phyloP scores from a whole-genome alignment of 2,797 vertebrate genomes.

The Lagorchestes hirsutus region DNA sequence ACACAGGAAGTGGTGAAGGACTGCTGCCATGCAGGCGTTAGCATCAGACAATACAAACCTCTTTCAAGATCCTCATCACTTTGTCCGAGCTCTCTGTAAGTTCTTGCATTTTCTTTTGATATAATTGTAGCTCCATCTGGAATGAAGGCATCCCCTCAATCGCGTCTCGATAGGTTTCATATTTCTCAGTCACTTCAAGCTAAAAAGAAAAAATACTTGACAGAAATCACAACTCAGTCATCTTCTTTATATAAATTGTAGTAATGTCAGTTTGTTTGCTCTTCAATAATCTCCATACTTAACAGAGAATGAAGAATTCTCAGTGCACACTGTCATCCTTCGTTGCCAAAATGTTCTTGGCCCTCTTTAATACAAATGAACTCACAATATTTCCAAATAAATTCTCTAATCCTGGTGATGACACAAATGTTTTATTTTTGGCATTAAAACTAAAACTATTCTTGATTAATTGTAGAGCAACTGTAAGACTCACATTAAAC shows the following conservation, averaged over 20 bases:
- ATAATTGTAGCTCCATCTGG: slow-evolving; percentile 85
- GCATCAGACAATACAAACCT: slow-evolving; percentile 78
- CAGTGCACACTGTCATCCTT: slow-evolving; percentile 28
- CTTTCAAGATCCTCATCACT: slow-evolving; percentile 79
- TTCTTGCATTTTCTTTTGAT: slow-evolving; percentile 49
- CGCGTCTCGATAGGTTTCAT: slow-evolving; percentile 86
- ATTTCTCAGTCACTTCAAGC: slow-evolving; percentile 87
- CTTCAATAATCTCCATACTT: slow-evolving; percentile 53
- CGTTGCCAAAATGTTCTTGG: slow-evolving; percentile 42
- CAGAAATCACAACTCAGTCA: slow-evolving; percentile 2
- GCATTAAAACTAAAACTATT: slow-evolving; percentile 31
- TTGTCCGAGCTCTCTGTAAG: slow-evolving; percentile 84
- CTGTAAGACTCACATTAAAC: not conserved
- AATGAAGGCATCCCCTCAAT: slow-evolving; percentile 83
- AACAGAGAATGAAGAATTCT: slow-evolving; percentile 13
- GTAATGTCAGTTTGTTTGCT: slow-evolving; percentile 45
- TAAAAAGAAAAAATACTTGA: slow-evolving; percentile 66
- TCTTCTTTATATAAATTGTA: slow-evolving; percentile 21
- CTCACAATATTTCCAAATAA: slow-evolving; percentile 8
- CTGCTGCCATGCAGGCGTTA: not conserved
- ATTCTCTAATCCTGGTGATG: slow-evolving; percentile 2
- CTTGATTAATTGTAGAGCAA: slow-evolving; percentile 3
- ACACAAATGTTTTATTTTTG: slow-evolving; percentile 3
- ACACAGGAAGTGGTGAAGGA: not conserved
- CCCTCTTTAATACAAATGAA: not conserved